Evolutionary conservation across 2,888 invertebrate species (phyloP).

Genomic region (Eupithecia subfuscata): DNA sequence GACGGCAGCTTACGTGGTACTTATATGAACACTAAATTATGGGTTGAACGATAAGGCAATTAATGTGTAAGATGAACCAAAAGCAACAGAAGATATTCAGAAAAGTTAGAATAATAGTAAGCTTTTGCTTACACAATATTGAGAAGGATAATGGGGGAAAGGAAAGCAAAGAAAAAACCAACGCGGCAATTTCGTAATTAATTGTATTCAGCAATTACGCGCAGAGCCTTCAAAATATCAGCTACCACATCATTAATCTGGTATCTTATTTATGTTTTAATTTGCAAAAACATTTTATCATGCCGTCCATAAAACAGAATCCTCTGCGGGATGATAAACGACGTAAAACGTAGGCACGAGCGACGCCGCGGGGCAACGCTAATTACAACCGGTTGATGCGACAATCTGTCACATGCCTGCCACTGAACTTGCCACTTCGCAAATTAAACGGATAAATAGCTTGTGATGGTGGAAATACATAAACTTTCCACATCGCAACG

Average conservation of each 20-base stretch:
- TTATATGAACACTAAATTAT: neutral
- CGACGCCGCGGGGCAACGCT: constrained; percentile 44
- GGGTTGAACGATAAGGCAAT: neutral
- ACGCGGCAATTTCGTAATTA: neutral
- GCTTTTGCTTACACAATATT: neutral
- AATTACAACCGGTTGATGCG: constrained; percentile 52
- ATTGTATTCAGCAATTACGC: neutral
- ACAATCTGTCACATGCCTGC: constrained; percentile 50
- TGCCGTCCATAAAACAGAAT: constrained; percentile 23
- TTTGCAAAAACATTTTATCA: constrained; percentile 33
- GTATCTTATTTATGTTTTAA: constrained; percentile 28
- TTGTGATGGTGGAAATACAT: constrained; percentile 57
- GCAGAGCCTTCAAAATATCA: constrained; percentile 9
- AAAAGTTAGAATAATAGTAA: neutral
- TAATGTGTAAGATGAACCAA: neutral
- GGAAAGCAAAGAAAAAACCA: neutral
- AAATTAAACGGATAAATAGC: constrained; percentile 61
- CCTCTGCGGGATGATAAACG: constrained; percentile 39
- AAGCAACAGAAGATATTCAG: neutral
- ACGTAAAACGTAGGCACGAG: constrained; percentile 34
- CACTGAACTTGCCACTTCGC: constrained; percentile 47
- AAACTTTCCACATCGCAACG: constrained; percentile 54
- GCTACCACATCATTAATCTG: constrained; percentile 16
- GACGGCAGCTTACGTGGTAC: neutral
- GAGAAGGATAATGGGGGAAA: neutral